phyloP scores from a whole-genome alignment of 2,888 invertebrate species.

The Esperia sulphurella region DNA sequence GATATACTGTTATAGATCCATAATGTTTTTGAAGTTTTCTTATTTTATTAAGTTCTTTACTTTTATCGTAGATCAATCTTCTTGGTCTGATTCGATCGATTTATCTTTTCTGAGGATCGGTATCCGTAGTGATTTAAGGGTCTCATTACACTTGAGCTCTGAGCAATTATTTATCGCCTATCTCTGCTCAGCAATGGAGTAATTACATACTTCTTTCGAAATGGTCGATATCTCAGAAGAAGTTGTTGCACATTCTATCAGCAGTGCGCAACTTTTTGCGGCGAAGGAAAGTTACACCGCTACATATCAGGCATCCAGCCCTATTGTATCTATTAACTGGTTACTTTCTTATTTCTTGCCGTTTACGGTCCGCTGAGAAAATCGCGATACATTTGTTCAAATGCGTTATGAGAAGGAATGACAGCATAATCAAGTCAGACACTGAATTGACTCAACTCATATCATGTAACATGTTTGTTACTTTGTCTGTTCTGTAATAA shows the following conservation, averaged over 20 bases:
- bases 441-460: neutral
- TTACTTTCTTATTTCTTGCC: constrained; percentile 76
- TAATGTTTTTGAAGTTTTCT: too few species aligned
- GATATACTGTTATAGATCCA: too few species aligned
- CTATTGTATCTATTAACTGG: constrained; percentile 76
- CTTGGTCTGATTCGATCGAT: constrained; percentile 13
- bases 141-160: constrained; percentile 31
- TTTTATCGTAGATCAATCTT: too few species aligned
- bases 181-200: constrained; percentile 51
- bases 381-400: constrained; percentile 28
- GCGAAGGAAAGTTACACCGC: constrained; percentile 63
- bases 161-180: constrained; percentile 37
- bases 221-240: constrained; percentile 37
- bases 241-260: constrained; percentile 46
- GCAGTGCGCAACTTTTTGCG: constrained; percentile 63
- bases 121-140: constrained; percentile 35
- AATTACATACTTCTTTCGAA: constrained; percentile 64
- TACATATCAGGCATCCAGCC: constrained; percentile 57
- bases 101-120: neutral
- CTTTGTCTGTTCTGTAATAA: too few species aligned
- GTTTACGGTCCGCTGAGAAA: constrained; percentile 72
- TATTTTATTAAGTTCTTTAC: too few species aligned
- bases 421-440: neutral
- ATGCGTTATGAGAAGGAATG: constrained; percentile 10
- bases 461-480: too few species aligned